Evolutionary conservation across 2,888 invertebrate species (phyloP), one percentile per base, ranked within the genome.

Genomic region (Idaea dimidiata): DNA sequence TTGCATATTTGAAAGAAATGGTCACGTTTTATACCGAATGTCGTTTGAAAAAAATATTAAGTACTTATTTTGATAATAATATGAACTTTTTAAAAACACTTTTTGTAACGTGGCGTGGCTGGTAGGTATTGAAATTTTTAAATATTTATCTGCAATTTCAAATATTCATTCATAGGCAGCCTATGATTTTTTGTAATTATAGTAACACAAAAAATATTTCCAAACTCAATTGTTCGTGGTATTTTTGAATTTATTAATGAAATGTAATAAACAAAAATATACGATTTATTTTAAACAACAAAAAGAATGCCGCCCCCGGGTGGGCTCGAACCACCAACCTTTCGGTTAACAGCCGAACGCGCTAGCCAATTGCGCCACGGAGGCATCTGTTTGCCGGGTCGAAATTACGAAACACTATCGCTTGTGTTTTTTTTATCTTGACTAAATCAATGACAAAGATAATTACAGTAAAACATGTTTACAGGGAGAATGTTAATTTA

Each of bases 281-380:
- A 14, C 59, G 84, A 88, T 93, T 94, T 91, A 83, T 54, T 54
- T 56, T 18, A 58, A 59, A 16, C n/a, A 6, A 10, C 59, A 84
- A 88, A 93, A 94, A 91, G 83, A 64, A 60, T n/a, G 0, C 10
- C 96, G 97, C 96, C 96, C 96, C 97, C 96, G 96, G 97, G 97
- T 97, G 97, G 97, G 95, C 96, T 97, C 95, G 97, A 97, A 97
- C 97, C 97, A 97, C 97, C 97, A 97, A 97, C 97, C 97, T 97
- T 97, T 97, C 97, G 97, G 97, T 97, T 97, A 97, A 97, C 97
- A 97, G 97, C 97, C 97, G 97, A 97, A 97, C 97, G 97, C 97
- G 97, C 97, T 97, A 97, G 94, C 97, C 97, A 86, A 97, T 97
- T 87, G 88, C 87, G 87, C 88, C 87, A 88, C 88, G 86, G 83